These are phyloP conservation scores for Chelonus insularis DNA, from an alignment of 1,140 invertebrate species.

Conservation along the genomic window DNA sequence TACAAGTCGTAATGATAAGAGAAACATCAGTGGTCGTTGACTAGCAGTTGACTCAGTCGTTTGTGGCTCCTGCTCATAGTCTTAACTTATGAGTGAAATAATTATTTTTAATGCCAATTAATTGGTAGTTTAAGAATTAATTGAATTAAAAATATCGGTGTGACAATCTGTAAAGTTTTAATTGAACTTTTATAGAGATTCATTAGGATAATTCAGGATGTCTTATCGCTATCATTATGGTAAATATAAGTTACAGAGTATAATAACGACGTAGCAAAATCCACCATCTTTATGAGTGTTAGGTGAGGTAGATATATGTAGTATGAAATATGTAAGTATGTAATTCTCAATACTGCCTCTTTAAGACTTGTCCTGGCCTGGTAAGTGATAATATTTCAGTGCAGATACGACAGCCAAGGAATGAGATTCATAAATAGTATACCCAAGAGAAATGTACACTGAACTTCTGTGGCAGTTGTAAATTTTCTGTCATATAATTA, in stretches of 20 bases:
- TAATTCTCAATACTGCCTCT: background rate
- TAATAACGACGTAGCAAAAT: background rate
- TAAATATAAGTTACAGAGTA: background rate
- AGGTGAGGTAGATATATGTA: background rate
- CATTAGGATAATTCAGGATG: background rate
- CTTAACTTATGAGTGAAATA: background rate
- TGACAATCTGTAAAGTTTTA: too few relatives aligned
- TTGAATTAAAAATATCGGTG: too few relatives aligned
- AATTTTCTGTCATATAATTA: background rate
- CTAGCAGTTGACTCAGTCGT: constrained; percentile 2
- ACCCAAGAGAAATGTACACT: background rate
- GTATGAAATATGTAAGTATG: background rate
- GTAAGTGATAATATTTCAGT: constrained; percentile 22
- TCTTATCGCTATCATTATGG: background rate
- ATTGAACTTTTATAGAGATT: too few relatives aligned
- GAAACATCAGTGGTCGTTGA: background rate
- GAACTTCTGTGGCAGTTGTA: background rate
- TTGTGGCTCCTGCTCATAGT: background rate
- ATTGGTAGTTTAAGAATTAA: too few relatives aligned
- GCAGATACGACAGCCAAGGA: background rate
- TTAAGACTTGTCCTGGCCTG: background rate
- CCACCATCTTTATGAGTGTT: background rate
- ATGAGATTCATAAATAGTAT: constrained; percentile 7
- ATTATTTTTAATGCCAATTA: background rate
- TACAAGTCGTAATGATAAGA: constrained; percentile 5